A percentile compares a stretch with the other conserved stretches of the same genome.
Conservation (phyloP, 2,797 vertebrate species). For the Diceros bicornis region DNA sequence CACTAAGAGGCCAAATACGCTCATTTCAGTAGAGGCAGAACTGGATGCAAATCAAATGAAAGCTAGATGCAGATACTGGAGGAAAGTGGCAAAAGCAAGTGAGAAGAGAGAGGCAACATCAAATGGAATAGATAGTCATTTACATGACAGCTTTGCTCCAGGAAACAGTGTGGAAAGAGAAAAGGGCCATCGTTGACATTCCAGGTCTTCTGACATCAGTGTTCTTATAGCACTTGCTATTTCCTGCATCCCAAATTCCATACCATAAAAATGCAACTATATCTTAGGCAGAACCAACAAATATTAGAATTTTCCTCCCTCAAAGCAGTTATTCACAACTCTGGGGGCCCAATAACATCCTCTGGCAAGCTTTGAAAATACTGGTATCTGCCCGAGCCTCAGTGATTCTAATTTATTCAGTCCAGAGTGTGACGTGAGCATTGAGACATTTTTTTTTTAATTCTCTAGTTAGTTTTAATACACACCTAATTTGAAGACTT, state of each 20-base stretch:
- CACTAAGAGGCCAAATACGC: slow-evolving; percentile 30
- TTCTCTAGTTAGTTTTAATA: neutral
- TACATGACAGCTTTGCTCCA: neutral
- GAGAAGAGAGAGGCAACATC: neutral
- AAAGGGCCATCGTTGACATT: neutral
- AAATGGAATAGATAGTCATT: slow-evolving; percentile 37
- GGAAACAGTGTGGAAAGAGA: neutral
- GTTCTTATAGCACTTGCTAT: neutral
- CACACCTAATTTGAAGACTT: neutral
- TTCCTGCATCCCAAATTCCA: neutral
- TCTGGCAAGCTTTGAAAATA: slow-evolving; percentile 1
- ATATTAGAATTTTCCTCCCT: neutral
- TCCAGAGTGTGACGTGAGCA: neutral
- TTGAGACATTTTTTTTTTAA: neutral
- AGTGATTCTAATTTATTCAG: neutral
- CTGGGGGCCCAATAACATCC: neutral
- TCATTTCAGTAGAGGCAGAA: slow-evolving; percentile 60
- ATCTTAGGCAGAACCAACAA: slow-evolving; percentile 30
- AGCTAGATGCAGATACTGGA: neutral
- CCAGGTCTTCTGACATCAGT: neutral
- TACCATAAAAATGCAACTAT: slow-evolving; percentile 32
- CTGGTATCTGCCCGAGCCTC: neutral
- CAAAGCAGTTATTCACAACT: neutral
- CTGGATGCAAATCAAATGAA: slow-evolving; percentile 58
- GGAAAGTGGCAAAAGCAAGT: slow-evolving; percentile 4